Evolutionary conservation across 2,797 vertebrate species (phyloP).

Genomic region (Parambassis ranga): DNA sequence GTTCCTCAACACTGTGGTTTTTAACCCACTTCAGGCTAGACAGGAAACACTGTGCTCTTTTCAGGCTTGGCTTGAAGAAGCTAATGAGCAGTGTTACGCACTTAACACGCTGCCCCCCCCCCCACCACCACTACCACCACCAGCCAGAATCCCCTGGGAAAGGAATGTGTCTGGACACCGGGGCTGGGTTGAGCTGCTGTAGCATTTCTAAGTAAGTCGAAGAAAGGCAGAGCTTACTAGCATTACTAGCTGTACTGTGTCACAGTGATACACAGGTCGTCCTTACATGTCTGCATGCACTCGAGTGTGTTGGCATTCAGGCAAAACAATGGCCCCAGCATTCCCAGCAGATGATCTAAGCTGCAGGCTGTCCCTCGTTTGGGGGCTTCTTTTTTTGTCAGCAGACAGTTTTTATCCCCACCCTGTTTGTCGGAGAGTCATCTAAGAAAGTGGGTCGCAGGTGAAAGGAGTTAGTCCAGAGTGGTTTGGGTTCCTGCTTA

Average conservation of each 20-base stretch:
- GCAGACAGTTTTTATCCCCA: conserved; percentile 33
- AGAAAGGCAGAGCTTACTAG: conserved; percentile 38
- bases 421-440: conserved; percentile 35
- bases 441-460: conserved; percentile 67
- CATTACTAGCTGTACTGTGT: conserved; percentile 12
- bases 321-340: conserved; percentile 49
- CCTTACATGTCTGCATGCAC: conserved; percentile 23
- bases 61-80: conserved; percentile 42
- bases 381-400: conserved; percentile 29
- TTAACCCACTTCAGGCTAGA: conserved; percentile 33
- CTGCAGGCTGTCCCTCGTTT: conserved; percentile 34
- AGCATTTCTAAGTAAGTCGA: conserved; percentile 40
- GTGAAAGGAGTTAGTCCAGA: conserved; percentile 57
- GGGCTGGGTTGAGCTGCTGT: conserved; percentile 3
- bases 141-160: conserved; percentile 38
- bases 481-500: conserved; percentile 39
- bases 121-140: not conserved
- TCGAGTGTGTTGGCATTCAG: conserved; percentile 41
- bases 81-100: conserved; percentile 34
- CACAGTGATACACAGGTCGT: conserved; percentile 38
- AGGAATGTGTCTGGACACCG: conserved; percentile 59
- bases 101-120: conserved; percentile 25
- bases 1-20: conserved; percentile 49
- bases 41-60: conserved; percentile 55
- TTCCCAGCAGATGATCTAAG: conserved; percentile 69